Evolutionary conservation across 2,888 invertebrate genomes (phyloP), one percentile per base, ranked within the genome.

Genomic region (Danaus chrysippus): DNA sequence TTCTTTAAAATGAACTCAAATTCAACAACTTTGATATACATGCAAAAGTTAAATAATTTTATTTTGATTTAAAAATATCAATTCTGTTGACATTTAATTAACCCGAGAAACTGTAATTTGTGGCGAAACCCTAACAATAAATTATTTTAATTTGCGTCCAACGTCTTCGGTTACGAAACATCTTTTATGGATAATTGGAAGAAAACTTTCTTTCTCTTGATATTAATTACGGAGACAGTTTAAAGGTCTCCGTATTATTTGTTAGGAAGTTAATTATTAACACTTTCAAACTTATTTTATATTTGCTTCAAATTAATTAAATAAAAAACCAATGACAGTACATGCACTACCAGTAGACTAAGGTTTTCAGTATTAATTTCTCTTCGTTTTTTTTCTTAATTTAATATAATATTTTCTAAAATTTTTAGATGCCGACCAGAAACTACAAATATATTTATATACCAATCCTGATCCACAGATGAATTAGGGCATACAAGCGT

Each of bases 401-500:
- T 23, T 34, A 34, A 34, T 34, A 0, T 5, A 6, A 34, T 34
- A 34, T 34, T 3, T 34, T 34, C 23, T 34, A 34, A 34, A 8
- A 34, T 34, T 6, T 52, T 49, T 19, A 49, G 17, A 11, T 12
- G 10, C 12, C 13, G 34, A 58, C 11, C 34, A 15, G 49, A 41
- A 44, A 42, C 13, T 42, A 42, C 42, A 44, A 54, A 46, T 49
- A 49, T 46, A 46, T 58, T 58, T 13, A n/a, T 42, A 62, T 34
- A 12, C 56, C 53, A 34, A 34, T 34, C 42, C 46, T 46, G 54
- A 44, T 54, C 54, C 46, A 58, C 54, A 59, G 63, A 62, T 58
- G 67, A 72, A 73, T 72, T 72, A 73, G 69, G 69, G 68, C 69
- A 68, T 71, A 68, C 62, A 63, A 69, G 70, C 71, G 73, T 71